phyloP scores from a whole-genome alignment of 1,140 invertebrate genomes.

The Cecropterus lyciades region DNA sequence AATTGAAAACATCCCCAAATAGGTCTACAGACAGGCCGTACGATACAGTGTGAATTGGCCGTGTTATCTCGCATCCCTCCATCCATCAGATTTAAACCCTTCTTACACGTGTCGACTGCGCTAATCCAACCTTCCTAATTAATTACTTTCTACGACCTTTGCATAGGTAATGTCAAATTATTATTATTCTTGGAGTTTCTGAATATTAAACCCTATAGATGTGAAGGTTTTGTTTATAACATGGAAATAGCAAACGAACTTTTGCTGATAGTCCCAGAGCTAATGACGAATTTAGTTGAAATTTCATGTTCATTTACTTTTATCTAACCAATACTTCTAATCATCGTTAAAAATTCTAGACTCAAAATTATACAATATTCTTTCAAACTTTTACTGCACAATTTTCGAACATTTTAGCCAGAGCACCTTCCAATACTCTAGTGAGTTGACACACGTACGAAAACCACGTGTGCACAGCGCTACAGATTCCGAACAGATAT shows the following conservation, averaged over 20 bases:
- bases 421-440: background rate
- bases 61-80: slow-evolving; percentile 17
- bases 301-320: too few relatives aligned
- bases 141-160: slow-evolving; percentile 24
- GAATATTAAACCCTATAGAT: too few relatives aligned
- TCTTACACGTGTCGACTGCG: slow-evolving; percentile 25
- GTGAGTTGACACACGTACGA: background rate
- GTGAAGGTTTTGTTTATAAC: too few relatives aligned
- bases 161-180: slow-evolving; percentile 12
- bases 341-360: too few relatives aligned
- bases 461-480: slow-evolving; percentile 16
- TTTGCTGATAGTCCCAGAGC: too few relatives aligned
- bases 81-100: slow-evolving; percentile 11
- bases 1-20: slow-evolving; percentile 1
- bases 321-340: too few relatives aligned
- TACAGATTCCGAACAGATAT: slow-evolving; percentile 10
- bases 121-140: slow-evolving; percentile 10
- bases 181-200: slow-evolving; percentile 1
- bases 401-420: background rate
- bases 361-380: too few relatives aligned
- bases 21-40: background rate
- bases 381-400: background rate
- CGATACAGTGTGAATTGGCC: background rate
- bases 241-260: too few relatives aligned
- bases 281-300: too few relatives aligned